A percentile compares a stretch with the other conserved stretches of the same genome.
Conservation (phyloP, 1,140 invertebrate genomes). For the Pseudomyrmex concolor region DNA sequence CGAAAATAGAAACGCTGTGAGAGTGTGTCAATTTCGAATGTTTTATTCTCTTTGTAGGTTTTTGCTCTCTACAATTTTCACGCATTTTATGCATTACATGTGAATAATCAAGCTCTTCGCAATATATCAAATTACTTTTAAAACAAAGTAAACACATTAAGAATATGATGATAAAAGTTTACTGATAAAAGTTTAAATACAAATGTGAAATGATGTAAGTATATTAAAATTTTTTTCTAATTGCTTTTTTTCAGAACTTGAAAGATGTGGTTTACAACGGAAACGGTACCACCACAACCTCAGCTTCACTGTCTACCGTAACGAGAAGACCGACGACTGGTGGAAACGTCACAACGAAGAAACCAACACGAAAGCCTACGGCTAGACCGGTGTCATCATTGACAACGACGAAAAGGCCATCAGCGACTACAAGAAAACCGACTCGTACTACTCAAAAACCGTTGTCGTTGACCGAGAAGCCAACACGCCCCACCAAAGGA, state of each 20-base stretch:
- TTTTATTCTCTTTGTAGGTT: neutral
- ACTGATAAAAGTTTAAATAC: too few species aligned
- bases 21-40: neutral
- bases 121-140: neutral
- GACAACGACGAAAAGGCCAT: slow-evolving; percentile 67
- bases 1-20: neutral
- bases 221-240: neutral
- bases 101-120: neutral
- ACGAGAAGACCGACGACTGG: slow-evolving; percentile 77
- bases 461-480: slow-evolving; percentile 82
- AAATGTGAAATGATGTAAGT: too few species aligned
- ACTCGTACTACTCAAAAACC: slow-evolving; percentile 75
- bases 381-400: slow-evolving; percentile 25
- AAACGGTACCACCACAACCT: slow-evolving; percentile 84
- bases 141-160: too few species aligned
- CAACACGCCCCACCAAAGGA: slow-evolving; percentile 67
- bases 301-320: slow-evolving; percentile 63
- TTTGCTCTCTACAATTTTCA: neutral
- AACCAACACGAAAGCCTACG: slow-evolving; percentile 76
- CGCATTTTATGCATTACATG: neutral
- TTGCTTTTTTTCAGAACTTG: slow-evolving; percentile 86
- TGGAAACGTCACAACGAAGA: slow-evolving; percentile 71
- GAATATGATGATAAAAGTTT: too few species aligned
- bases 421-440: slow-evolving; percentile 76
- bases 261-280: slow-evolving; percentile 89